phyloP scores from a whole-genome alignment of 2,888 invertebrate genomes.

The Acrobeloides nanus region DNA sequence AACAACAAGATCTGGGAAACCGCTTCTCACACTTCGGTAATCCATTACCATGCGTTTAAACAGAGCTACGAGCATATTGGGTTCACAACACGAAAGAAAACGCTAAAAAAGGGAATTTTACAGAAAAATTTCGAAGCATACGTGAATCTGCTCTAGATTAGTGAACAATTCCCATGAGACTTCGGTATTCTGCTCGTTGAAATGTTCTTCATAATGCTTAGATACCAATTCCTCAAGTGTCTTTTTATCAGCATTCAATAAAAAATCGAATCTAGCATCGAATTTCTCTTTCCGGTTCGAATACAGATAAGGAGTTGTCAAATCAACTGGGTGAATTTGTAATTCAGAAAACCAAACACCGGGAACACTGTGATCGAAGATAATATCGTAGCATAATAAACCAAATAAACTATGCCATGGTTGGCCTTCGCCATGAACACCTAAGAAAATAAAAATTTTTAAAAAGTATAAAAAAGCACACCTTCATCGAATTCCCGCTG shows the following conservation, averaged over 20 bases:
- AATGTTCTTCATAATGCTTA: not conserved
- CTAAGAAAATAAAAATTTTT: constrained; percentile 3
- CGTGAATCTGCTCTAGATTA: constrained; percentile 12
- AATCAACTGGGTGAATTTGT: constrained; percentile 34
- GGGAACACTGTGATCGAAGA: constrained; percentile 24
- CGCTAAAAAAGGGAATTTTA: constrained; percentile 19
- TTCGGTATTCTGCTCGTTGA: constrained; percentile 9
- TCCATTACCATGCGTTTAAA: constrained; percentile 28
- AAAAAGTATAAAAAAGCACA: constrained; percentile 5
- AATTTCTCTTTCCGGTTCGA: constrained; percentile 14
- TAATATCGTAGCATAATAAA: constrained; percentile 32
- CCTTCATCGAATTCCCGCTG: constrained; percentile 28
- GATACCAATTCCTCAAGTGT: constrained; percentile 1
- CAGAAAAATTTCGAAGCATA: constrained; percentile 3
- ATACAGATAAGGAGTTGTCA: constrained; percentile 25
- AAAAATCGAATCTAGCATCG: constrained; percentile 21
- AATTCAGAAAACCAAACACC: constrained; percentile 33
- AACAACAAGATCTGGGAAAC: constrained; percentile 43
- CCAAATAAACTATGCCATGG: constrained; percentile 41
- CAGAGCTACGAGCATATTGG: constrained; percentile 21
- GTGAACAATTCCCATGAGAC: constrained; percentile 20
- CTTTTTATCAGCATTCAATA: not conserved
- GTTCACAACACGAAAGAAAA: constrained; percentile 25
- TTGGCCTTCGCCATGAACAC: constrained; percentile 27
- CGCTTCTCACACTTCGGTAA: constrained; percentile 36